Evolutionary conservation across 2,113 vertebrate species (phyloP).

Genomic region (Leptobrachium ailaonicum): DNA sequence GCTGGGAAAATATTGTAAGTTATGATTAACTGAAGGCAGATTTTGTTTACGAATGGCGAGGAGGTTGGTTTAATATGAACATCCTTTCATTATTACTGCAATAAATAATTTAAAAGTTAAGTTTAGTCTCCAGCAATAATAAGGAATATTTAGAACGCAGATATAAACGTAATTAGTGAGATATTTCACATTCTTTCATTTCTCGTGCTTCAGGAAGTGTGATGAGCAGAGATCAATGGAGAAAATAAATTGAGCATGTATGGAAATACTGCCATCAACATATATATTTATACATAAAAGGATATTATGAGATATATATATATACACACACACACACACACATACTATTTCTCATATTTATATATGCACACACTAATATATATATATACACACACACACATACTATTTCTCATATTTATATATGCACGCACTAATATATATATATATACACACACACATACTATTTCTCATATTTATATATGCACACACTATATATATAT

Average conservation of each 20-base stretch:
- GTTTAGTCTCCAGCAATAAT: constrained; percentile 64
- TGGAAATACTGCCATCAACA: not conserved
- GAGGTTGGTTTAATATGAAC: constrained; percentile 68
- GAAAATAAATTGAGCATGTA: not conserved
- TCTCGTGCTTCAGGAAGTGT: constrained; percentile 33
- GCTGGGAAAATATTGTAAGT: constrained; percentile 77
- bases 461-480: too few species aligned
- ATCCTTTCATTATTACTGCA: constrained; percentile 68
- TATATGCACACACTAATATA: too few species aligned
- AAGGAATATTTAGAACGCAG: constrained; percentile 63
- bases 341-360: too few species aligned
- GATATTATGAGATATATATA: too few species aligned
- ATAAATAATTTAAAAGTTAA: constrained; percentile 76
- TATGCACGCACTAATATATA: too few species aligned
- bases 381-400: too few species aligned
- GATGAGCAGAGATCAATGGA: constrained; percentile 10
- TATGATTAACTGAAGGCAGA: constrained; percentile 76
- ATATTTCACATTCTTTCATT: constrained; percentile 54
- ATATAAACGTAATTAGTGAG: constrained; percentile 62
- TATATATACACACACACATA: too few species aligned
- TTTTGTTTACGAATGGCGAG: constrained; percentile 67
- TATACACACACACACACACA: too few species aligned
- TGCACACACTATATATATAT: too few species aligned
- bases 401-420: too few species aligned
- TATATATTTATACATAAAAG: too few species aligned